Evolutionary conservation across 2,113 vertebrate species (phyloP), one percentile per base, ranked within the genome.

Genomic region (Macquaria ambigua): DNA sequence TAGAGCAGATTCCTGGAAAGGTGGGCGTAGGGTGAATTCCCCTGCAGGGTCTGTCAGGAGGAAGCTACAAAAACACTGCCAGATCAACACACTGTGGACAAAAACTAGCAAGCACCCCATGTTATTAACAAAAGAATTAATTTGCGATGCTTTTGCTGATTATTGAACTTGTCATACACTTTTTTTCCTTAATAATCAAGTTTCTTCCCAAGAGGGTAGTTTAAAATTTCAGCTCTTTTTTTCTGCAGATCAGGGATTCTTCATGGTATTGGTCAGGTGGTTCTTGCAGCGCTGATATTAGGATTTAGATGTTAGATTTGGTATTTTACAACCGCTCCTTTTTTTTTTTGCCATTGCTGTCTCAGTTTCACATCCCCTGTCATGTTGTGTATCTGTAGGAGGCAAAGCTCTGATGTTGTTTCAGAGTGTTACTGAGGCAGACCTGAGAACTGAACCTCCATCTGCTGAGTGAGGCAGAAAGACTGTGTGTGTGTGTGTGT

Each of bases 11-110:
- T 92, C 69, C 52, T 1, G 70, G 67, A 85, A 87, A 62, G 81
- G 91, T 92, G 88, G 84, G 90, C 20, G 82, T 87, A 3, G 11
- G 63, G 85, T 87, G 79, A 89, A 88, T 88, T 90, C 87, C 90
- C 88, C 85, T 62, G 14, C 67, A 77, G 56, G 67, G 82, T 86
- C 66, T 82, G 61, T 53, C n/a, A 48, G 55, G 71, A 81, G 75
- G 85, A 87, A 82, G 50, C 72, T n/a, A 56, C 81, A 28, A 11
- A 74, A 80, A 61, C 52, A 10, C 69, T 12, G 28, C 37, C 66
- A 52, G 41, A 75, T 39, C 6, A 46, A 31, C 21, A 9, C 16
- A 8, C 16, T 9, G 48, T 50, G 68, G 39, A 23, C 37, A 34
- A 12, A 58, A 77, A 53, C 46, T 46, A 53, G 37, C 9, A 50